Base-by-base conservation (phyloP, 2,888 invertebrate species). In the Miltochrista miniata region DNA sequence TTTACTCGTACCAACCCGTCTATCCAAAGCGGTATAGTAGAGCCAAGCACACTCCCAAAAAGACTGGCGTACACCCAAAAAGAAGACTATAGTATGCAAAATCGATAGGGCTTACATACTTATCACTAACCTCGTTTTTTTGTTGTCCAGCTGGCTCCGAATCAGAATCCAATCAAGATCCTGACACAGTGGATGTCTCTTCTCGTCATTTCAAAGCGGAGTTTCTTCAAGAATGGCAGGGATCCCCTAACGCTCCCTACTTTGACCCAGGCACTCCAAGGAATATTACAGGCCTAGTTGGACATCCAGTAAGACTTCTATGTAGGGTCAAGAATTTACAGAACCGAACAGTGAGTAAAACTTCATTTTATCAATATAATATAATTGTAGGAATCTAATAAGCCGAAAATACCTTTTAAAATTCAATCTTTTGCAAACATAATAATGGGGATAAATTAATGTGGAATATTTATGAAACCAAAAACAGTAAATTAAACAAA, bases 261-360 rank as follows among this genome's bases (percentile, higher is more conserved):
- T 97, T 97, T 81, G 97, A 97, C 83, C 94, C 95, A 8, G 93
- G 94, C 41, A 95, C 96, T 51, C 94, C 95, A 48, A 93, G 95
- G 53, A 97, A 97, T 76, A 95, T 97, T 46, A 97, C 97, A 9
- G 97, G 97, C 4, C 92, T 97, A 31, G 97, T 97, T 10, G 97
- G 97, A 11, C 96, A 96, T 74, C 96, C 96, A 15, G 96, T 97
- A 15, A 93, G 95, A 69, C 89, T 97, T 61, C 93, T 96, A 69
- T 97, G 97, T 80, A 93, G 96, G 68, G 97, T 97, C 59, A 96
- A 96, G 85, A 97, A 96, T 86, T 90, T 97, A 56, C 96, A 96
- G 71, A 97, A 97, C 85, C 93, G 96, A 85, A 97, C 97, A 85
- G 97, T 97, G 79, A 95, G 96, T 90, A 40, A 14, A n/a, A 12